Percentiles rank a stretch among this genome's conserved stretches.
phyloP scores from a whole-genome alignment of 2,888 invertebrate species.

The Argynnis bischoffii region DNA sequence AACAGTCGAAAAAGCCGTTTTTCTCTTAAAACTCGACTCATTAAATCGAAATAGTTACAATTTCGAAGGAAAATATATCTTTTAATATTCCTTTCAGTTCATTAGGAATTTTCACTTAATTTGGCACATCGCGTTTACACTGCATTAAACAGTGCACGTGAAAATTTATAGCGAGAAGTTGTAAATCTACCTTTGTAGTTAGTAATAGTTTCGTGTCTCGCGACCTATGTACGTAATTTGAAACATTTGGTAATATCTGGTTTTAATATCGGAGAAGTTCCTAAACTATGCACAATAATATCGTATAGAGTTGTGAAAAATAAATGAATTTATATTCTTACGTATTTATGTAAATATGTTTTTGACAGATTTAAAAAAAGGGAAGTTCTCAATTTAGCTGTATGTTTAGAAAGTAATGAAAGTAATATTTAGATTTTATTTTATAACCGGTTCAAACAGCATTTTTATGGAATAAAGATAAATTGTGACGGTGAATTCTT shows the following conservation, averaged over 20 bases:
- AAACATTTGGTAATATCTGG: conserved; percentile 20
- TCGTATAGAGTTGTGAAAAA: background rate
- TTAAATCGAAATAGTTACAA: background rate
- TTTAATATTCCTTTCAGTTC: conserved; percentile 7
- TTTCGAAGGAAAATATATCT: conserved; percentile 3
- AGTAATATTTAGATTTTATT: too few relatives aligned
- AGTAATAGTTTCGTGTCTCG: conserved; percentile 18
- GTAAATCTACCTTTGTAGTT: conserved; percentile 22
- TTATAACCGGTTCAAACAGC: too few relatives aligned
- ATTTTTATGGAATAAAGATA: too few relatives aligned
- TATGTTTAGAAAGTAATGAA: too few relatives aligned
- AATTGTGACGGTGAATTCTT: too few relatives aligned
- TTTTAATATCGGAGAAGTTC: conserved; percentile 15
- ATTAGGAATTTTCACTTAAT: conserved; percentile 18
- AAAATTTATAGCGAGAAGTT: conserved; percentile 23
- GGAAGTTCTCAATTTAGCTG: too few relatives aligned
- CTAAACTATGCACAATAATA: conserved; percentile 7
- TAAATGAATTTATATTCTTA: too few relatives aligned
- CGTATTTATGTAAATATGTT: too few relatives aligned
- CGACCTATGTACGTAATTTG: conserved; percentile 16
- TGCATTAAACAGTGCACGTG: conserved; percentile 23
- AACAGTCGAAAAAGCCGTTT: background rate
- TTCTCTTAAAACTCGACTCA: background rate
- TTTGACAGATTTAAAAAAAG: too few relatives aligned
- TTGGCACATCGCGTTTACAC: conserved; percentile 16